Evolutionary conservation across 2,797 vertebrate species (phyloP).

Genomic region (Melanotaenia nigrans): DNA sequence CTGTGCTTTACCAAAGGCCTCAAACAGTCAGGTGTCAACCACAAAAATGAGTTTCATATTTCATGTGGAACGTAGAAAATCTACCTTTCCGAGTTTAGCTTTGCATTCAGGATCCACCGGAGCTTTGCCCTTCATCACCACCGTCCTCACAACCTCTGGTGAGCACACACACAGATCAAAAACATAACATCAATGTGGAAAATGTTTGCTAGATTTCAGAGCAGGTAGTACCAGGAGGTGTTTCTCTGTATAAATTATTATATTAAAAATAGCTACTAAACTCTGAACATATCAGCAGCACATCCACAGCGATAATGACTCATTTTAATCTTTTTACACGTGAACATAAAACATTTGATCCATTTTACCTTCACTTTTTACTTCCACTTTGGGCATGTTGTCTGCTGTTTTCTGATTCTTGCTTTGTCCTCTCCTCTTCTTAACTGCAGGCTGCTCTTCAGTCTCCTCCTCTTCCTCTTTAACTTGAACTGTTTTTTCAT

Average conservation of each 20-base stretch:
- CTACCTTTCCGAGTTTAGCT: constrained; percentile 88
- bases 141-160: constrained; percentile 85
- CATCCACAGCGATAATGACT: fast-evolving
- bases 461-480: constrained; percentile 64
- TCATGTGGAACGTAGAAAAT: not conserved
- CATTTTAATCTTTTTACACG: not conserved
- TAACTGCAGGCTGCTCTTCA: constrained; percentile 62
- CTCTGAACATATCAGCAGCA: not conserved
- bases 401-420: constrained; percentile 59
- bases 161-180: constrained; percentile 19
- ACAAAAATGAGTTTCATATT: constrained; percentile 5
- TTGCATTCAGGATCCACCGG: constrained; percentile 90
- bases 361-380: constrained; percentile 59
- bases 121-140: constrained; percentile 91
- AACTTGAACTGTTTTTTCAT: constrained; percentile 24
- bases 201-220: not conserved
- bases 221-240: not conserved
- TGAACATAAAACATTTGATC: not conserved
- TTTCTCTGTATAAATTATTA: not conserved
- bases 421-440: constrained; percentile 69
- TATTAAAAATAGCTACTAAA: not conserved
- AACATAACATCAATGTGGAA: constrained; percentile 2
- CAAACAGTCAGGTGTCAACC: constrained; percentile 24
- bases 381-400: constrained; percentile 51
- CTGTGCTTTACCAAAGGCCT: not conserved